These are phyloP conservation scores for Epinephelus lanceolatus DNA, from an alignment of 2,113 vertebrate species.

Conservation along the genomic window DNA sequence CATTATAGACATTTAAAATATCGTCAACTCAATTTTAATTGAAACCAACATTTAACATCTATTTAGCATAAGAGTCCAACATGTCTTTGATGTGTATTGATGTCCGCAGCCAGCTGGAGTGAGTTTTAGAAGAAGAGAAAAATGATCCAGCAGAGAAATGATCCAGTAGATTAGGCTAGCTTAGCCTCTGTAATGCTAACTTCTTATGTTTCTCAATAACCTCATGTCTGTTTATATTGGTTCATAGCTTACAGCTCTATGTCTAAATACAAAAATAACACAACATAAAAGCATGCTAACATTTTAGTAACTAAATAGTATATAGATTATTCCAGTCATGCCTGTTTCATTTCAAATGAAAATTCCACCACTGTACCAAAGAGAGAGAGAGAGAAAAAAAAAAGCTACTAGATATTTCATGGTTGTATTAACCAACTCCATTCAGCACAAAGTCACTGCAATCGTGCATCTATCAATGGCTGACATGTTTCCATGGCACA, in stretches of 20 bases:
- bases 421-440: not conserved
- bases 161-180: not conserved
- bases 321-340: not conserved
- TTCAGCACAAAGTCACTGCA: not conserved
- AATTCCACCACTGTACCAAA: not conserved
- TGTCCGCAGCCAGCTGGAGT: too few species aligned
- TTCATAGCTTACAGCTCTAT: not conserved
- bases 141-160: not conserved
- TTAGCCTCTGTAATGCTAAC: not conserved
- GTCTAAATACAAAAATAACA: not conserved
- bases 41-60: too few species aligned
- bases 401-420: not conserved
- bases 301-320: not conserved
- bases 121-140: not conserved
- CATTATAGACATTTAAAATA: too few species aligned
- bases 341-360: not conserved
- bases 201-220: not conserved
- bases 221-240: not conserved
- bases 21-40: too few species aligned
- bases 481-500: not conserved
- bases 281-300: not conserved
- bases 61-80: too few species aligned
- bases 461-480: not conserved
- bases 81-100: too few species aligned
- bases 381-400: too few species aligned